Base-by-base conservation (phyloP, 2,797 vertebrate genomes). In the Gymnopithys bicolor region DNA sequence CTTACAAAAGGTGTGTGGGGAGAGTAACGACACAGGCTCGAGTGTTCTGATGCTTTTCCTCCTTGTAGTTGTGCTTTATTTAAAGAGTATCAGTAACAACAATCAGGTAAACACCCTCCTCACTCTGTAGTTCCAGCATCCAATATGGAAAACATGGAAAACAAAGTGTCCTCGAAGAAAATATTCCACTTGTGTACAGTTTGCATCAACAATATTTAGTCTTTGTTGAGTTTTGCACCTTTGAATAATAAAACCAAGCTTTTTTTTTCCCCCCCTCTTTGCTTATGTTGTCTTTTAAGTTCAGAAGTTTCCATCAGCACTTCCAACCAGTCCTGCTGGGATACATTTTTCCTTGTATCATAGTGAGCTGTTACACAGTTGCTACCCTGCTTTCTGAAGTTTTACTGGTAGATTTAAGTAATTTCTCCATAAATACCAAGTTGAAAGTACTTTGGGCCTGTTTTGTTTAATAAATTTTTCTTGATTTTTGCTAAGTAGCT, bases 401-500 rank as follows among this genome's bases (percentile, higher is more conserved):
- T 62, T 62, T 32, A 19, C 43, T 24, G 35, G 25, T 56, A 37
- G 19, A 7, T 79, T 79, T 10, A 56, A 83, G 11, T 25, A 53
- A 67, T 19, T 73, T 46, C 33, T 71, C 24, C 32, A 1, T 28
- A 62, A 84, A 63, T 49, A 8, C 21, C 10, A 2, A 62, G 37
- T 48, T 63, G 48, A 79, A 69, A 51, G 9, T 17, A 16, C 48
- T 82, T 73, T 9, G 35, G 23, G 32, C 58, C 46, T 7, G 16
- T 66, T 91, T 84, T 69, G 53, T 66, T 84, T 46, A 70, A 53
- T 63, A 53, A 84, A 87, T 89, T 58, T 49, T 70, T 77, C 74
- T 76, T 60, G 52, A 51, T 75, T 68, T 35, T 77, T 60, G 27
- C 89, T 92, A 53, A 75, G n/a, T 18, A 43, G 13, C 46, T 90